Conservation (phyloP, 1,140 invertebrate species). For the Matsumurasca onukii region DNA sequence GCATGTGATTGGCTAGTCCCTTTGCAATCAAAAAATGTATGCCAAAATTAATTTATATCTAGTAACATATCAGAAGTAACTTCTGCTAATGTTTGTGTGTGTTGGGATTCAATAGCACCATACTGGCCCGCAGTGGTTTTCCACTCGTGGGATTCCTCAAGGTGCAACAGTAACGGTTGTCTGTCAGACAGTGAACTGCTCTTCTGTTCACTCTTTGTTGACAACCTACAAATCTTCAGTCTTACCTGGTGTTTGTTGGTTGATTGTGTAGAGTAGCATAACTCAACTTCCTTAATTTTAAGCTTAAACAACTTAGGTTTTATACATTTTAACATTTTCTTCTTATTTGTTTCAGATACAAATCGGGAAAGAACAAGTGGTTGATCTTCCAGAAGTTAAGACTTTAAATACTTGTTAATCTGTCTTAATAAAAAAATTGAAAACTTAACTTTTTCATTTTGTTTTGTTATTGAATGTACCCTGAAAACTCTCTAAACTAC, state of each 20-base stretch:
- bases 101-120: background rate
- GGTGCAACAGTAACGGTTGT: background rate
- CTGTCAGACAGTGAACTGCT: background rate
- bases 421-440: constrained; percentile 26
- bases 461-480: no score
- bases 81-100: no score
- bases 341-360: constrained; percentile 62
- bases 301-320: no score
- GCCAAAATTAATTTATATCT: no score
- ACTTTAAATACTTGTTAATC: constrained; percentile 72
- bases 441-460: background rate
- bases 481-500: no score
- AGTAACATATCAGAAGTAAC: no score
- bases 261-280: no score
- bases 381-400: constrained; percentile 98
- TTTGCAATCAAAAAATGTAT: no score
- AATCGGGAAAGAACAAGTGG: constrained; percentile 98
- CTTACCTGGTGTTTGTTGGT: no score
- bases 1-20: no score
- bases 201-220: background rate
- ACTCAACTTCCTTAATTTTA: no score
- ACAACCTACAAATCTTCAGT: no score
- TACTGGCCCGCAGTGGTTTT: background rate
- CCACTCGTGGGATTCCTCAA: constrained; percentile 16
- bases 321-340: constrained; percentile 40